phyloP scores from a whole-genome alignment of 2,797 vertebrate genomes.

The Darevskia nairensis region DNA sequence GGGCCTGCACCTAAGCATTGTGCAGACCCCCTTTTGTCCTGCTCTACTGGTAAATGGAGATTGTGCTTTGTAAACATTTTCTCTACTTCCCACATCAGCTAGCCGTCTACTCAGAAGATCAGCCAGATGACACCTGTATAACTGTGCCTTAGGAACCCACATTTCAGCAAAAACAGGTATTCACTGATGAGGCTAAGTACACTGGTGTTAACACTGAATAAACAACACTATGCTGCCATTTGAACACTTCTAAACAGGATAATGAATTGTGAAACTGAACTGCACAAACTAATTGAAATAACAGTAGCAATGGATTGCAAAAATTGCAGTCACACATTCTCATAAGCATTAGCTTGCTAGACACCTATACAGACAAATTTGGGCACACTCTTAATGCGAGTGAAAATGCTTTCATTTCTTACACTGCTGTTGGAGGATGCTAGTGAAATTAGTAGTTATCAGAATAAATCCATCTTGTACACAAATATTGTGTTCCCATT shows the following conservation, averaged over 20 bases:
- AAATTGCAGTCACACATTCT: not conserved
- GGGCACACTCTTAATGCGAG: not conserved
- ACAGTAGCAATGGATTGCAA: not conserved
- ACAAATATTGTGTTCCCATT: not conserved
- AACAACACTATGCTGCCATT: not conserved
- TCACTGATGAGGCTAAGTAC: not conserved
- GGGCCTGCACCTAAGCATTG: too few species aligned
- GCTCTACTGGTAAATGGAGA: not conserved
- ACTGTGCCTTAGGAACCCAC: not conserved
- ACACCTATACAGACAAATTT: not conserved
- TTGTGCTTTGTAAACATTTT: not conserved
- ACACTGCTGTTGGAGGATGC: not conserved
- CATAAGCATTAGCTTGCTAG: not conserved
- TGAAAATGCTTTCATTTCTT: not conserved
- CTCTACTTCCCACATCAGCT: not conserved
- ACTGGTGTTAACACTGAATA: not conserved
- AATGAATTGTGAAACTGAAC: not conserved
- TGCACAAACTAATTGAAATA: not conserved
- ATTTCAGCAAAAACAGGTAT: not conserved
- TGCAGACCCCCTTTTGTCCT: not conserved
- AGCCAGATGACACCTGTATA: not conserved
- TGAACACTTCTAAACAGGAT: not conserved
- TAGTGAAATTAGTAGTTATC: not conserved
- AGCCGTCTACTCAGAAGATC: not conserved
- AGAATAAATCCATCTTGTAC: not conserved